A percentile compares a stretch with the other conserved stretches of the same genome.
phyloP scores from a whole-genome alignment of 2,888 invertebrate genomes.

The Drosophila mettleri region DNA sequence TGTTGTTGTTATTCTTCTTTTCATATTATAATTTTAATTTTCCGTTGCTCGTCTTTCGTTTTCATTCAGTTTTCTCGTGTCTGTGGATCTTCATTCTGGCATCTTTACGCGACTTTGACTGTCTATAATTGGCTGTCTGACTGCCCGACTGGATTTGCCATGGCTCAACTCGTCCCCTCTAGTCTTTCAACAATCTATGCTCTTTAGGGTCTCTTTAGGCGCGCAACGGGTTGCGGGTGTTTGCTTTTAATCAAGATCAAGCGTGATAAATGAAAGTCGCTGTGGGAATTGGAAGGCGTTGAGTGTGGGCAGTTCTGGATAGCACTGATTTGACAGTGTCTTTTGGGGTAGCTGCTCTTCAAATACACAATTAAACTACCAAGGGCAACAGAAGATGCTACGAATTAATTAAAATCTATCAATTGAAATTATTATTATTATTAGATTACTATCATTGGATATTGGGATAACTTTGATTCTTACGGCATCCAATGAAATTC shows the following conservation, averaged over 20 bases:
- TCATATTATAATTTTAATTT: conserved; percentile 74
- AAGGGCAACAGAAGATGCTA: not conserved
- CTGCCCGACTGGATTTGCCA: conserved; percentile 52
- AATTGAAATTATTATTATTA: no score
- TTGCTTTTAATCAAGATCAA: conserved; percentile 72
- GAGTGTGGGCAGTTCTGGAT: conserved; percentile 36
- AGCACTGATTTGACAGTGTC: conserved; percentile 15
- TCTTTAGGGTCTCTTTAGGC: conserved; percentile 11
- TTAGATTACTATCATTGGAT: no score
- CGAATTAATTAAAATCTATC: no score
- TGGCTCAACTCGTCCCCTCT: conserved; percentile 16
- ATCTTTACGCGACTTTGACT: conserved; percentile 75
- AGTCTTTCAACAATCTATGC: not conserved
- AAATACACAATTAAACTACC: not conserved
- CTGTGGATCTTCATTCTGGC: conserved; percentile 62
- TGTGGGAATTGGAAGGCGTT: conserved; percentile 54
- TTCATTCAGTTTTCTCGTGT: conserved; percentile 63
- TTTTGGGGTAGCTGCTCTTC: conserved; percentile 22
- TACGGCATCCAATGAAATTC: conserved; percentile 28
- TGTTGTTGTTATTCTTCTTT: conserved; percentile 32
- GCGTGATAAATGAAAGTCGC: conserved; percentile 63
- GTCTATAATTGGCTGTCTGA: conserved; percentile 76
- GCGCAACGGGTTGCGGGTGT: conserved; percentile 26
- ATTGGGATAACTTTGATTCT: conserved; percentile 34
- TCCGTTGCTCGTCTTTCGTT: conserved; percentile 29